These are phyloP conservation scores for Delia radicum DNA, from an alignment of 1,140 invertebrate genomes.

Conservation along the genomic window DNA sequence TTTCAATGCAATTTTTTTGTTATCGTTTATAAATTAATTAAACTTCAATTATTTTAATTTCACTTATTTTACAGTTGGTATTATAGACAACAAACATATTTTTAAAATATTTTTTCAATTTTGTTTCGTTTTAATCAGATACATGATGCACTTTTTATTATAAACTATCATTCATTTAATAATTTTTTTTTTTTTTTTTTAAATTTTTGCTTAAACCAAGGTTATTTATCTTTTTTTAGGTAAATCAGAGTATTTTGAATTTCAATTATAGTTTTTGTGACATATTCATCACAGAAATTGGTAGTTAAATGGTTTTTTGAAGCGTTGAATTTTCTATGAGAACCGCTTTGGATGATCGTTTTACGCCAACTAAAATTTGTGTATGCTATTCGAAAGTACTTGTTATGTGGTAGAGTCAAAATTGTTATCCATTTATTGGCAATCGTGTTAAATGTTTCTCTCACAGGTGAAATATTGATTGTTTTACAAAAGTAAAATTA, in stretches of 20 bases:
- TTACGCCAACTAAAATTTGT: neutral
- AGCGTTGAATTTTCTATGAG: neutral
- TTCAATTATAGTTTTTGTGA: neutral
- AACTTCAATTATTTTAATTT: neutral
- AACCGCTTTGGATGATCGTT: conserved; percentile 7
- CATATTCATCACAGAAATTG: neutral
- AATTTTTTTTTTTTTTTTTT: neutral
- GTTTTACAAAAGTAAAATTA: too few relatives aligned
- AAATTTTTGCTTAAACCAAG: neutral
- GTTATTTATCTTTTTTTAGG: too few relatives aligned
- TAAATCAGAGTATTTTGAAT: neutral
- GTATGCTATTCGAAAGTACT: neutral
- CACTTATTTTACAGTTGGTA: too few relatives aligned
- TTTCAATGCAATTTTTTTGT: neutral
- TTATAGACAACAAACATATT: neutral
- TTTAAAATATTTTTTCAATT: neutral
- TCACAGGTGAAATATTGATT: too few relatives aligned
- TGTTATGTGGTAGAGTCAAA: neutral
- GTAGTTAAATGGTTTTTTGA: neutral
- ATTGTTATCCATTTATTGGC: too few relatives aligned
- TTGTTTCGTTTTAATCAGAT: neutral
- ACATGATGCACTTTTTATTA: neutral
- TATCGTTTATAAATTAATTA: neutral
- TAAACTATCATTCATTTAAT: neutral
- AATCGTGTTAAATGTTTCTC: too few relatives aligned